Evolutionary conservation across 2,113 vertebrate species (phyloP), one percentile per base, ranked within the genome.

Genomic region (Gobio gobio): DNA sequence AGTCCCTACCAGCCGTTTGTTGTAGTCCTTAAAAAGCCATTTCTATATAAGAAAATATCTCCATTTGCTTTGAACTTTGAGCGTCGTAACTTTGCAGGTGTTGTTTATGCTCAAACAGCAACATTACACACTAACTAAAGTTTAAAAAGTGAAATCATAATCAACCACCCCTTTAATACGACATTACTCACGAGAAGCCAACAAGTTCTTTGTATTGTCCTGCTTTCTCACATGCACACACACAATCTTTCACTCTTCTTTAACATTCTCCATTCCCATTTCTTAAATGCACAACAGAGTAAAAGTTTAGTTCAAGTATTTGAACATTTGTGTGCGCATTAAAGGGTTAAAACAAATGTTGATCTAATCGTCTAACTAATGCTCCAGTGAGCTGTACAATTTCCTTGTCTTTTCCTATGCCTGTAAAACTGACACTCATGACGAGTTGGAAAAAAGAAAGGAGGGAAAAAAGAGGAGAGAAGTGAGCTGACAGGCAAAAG

Each of bases 331-430:
- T 36, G 47, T 36, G 61, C 29, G 14, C 4, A 47, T 81, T 66
- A n/a, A 72, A 33, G 68, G 96, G 95, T 97, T 96, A 96, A 97
- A 97, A 96, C 96, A 96, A 96, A 97, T 97, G 97, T 96, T 97
- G 96, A 97, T 96, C 96, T 98, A 97, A 98, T 97, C 97, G 95
- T 95, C 96, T 95, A 96, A 97, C 97, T 98, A 98, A 98, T 97
- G 95, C 94, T 94, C 95, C 95, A 95, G 95, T 95, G 96, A 96
- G 96, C 96, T 96, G 95, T 66, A 64, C 80, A 82, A 88, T 86
- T 73, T 49, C 73, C 51, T 49, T 26, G 16, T 83, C 82, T 83
- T 90, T 84, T 86, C 59, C 79, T 87, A 87, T 72, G 54, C 47
- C 76, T 79, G 58, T 56, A 61, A 90, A 91, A 92, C 90, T 92